Evolutionary conservation across 2,888 invertebrate species (phyloP), one percentile per base, ranked within the genome.

Genomic region (Dryomyza anilis): DNA sequence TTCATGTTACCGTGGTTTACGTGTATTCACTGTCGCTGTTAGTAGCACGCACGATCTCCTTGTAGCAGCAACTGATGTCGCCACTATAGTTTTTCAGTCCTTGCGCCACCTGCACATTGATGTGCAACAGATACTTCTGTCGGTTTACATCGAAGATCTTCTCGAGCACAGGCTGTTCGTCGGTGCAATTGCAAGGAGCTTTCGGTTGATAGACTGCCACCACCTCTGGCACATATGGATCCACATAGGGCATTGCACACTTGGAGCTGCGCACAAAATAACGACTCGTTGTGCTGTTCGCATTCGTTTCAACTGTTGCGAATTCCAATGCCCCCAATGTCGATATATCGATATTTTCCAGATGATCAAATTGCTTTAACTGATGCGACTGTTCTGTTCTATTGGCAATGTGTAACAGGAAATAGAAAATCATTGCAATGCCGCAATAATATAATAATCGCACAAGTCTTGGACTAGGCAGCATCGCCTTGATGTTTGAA

Each of bases 171-270:
- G 78, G 74, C 14, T 70, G 71, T 2, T 57, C 63, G n/a, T 65
- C 77, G 19, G 84, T 80, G 72, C 89, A 89, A 0, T 83, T 68
- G 66, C 86, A 85, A 64, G 86, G 87, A 48, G 83, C 80, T 56
- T 82, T 80, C 46, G 84, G 85, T 27, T 84, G 81, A 63, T 86
- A 85, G 56, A 86, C 85, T 65, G 81, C 80, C 66, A 81, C 82
- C 3, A 84, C 84, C 68, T 86, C 85, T 3, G 72, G 65, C 61
- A 87, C 85, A 67, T 87, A 87, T 3, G 88, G 86, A 72, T 89
- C 85, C 50, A 88, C 70, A 61, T 88, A 86, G 2, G 86, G 85
- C 77, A 90, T 89, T 70, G 84, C 86, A 72, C 90, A 90, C 72
- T 85, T 85, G 10, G 86, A 79, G 66, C 85, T 89, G 81, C 29